Percentiles rank a stretch among this genome's conserved stretches.
Conservation (phyloP, 2,113 vertebrate genomes). For the Potamarius usumacintae region DNA sequence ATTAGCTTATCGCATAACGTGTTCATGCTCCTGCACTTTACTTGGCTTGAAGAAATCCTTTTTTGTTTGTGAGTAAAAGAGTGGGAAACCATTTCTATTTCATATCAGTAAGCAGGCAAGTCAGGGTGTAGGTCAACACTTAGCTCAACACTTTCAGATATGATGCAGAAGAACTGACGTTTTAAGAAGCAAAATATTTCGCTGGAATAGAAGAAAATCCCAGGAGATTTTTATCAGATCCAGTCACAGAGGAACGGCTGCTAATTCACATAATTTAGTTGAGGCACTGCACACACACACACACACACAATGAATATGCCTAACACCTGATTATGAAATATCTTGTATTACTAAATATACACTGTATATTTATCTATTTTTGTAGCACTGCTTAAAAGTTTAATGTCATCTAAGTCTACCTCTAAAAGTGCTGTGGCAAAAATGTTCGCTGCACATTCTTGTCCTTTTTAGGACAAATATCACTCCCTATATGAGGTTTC, state of each 20-base stretch:
- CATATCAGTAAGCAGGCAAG: constrained; percentile 18
- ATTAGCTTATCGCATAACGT: not conserved
- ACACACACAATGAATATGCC: not conserved
- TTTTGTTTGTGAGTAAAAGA: not conserved
- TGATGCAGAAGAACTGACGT: not conserved
- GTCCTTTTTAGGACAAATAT: not conserved
- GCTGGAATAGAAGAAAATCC: constrained; percentile 9
- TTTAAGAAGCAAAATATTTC: constrained; percentile 36
- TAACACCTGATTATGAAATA: not conserved
- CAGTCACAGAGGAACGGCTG: not conserved
- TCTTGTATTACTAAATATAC: not conserved
- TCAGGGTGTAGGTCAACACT: constrained; percentile 39
- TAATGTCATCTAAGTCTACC: not conserved
- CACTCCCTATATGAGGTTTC: not conserved
- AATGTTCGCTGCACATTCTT: not conserved
- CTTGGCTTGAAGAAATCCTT: not conserved
- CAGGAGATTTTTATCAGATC: constrained; percentile 13
- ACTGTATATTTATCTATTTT: not conserved
- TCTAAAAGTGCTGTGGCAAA: not conserved
- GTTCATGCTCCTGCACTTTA: not conserved
- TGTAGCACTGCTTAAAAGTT: not conserved
- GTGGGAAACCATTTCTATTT: constrained; percentile 11
- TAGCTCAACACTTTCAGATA: constrained; percentile 22
- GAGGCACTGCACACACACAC: not conserved
- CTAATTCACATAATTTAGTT: not conserved